Percentiles rank a stretch among this genome's conserved stretches.
Conservation (phyloP, 2,888 invertebrate species). For the Fragum whitleyi region DNA sequence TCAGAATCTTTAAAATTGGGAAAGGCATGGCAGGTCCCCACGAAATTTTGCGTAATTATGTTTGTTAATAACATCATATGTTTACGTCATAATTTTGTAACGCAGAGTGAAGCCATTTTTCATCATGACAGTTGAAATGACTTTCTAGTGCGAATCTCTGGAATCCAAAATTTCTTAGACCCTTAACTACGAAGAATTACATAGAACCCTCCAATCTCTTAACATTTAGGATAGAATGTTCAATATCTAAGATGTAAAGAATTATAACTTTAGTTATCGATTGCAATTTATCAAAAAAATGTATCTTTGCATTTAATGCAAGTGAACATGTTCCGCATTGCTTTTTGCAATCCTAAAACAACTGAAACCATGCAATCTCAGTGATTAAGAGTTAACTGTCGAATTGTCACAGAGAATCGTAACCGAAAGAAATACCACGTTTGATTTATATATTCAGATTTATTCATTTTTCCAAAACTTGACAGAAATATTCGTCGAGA, state of each 20-base stretch:
- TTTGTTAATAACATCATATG: conserved; percentile 54
- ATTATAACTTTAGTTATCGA: no score
- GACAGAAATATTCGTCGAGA: conserved; percentile 18
- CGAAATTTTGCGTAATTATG: conserved; percentile 50
- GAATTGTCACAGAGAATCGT: conserved; percentile 28
- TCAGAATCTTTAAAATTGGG: conserved; percentile 56
- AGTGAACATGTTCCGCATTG: no score
- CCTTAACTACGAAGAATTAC: no score
- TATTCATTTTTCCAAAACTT: conserved; percentile 10
- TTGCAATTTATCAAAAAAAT: no score
- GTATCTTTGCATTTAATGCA: no score
- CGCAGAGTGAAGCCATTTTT: conserved; percentile 40
- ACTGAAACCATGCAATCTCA: no score
- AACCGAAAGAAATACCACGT: conserved; percentile 19
- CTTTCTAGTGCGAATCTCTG: conserved; percentile 32
- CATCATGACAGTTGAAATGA: conserved; percentile 44
- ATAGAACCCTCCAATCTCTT: no score
- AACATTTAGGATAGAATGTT: no score
- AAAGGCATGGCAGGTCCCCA: conserved; percentile 46
- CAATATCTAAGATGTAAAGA: no score
- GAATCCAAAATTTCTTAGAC: not conserved
- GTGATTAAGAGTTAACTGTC: conserved; percentile 15
- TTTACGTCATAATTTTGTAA: conserved; percentile 39
- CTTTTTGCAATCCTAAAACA: no score
- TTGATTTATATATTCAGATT: conserved; percentile 24